phyloP scores from a whole-genome alignment of 2,797 vertebrate species.

The Falco naumanni region DNA sequence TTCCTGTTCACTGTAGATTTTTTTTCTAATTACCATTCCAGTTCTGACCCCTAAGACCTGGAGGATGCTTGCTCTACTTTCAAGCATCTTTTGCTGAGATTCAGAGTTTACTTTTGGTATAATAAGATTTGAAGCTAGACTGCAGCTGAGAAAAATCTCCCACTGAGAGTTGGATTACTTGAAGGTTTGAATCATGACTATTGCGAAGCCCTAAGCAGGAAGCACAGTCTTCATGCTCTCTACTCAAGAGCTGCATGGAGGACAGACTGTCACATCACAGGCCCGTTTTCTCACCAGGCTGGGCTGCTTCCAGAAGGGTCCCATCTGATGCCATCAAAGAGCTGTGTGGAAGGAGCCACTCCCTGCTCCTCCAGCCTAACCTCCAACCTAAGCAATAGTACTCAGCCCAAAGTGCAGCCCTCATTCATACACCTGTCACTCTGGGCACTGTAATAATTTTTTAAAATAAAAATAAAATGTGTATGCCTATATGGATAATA shows the following conservation, averaged over 20 bases:
- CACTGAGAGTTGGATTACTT: background rate
- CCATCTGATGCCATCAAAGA: background rate
- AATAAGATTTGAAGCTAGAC: background rate
- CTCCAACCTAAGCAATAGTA: background rate
- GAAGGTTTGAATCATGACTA: background rate
- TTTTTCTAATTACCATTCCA: background rate
- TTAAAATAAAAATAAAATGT: background rate
- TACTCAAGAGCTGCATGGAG: background rate
- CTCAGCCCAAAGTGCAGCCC: background rate
- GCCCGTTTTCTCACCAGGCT: background rate
- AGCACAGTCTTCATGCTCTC: background rate
- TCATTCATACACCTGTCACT: background rate
- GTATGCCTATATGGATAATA: accelerated
- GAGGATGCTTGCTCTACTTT: background rate
- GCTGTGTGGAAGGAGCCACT: background rate
- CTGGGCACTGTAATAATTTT: background rate
- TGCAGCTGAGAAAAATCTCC: background rate
- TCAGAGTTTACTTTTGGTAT: background rate
- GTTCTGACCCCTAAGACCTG: background rate
- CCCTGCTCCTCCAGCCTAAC: background rate
- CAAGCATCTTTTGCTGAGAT: background rate
- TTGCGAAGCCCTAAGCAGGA: background rate
- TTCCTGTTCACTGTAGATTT: background rate
- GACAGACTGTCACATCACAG: background rate
- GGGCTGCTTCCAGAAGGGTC: background rate